Percentiles rank a stretch among this genome's conserved stretches.
Evolutionary conservation across 2,888 invertebrate species (phyloP).

Genomic region (Hirtodrosophila confusa): DNA sequence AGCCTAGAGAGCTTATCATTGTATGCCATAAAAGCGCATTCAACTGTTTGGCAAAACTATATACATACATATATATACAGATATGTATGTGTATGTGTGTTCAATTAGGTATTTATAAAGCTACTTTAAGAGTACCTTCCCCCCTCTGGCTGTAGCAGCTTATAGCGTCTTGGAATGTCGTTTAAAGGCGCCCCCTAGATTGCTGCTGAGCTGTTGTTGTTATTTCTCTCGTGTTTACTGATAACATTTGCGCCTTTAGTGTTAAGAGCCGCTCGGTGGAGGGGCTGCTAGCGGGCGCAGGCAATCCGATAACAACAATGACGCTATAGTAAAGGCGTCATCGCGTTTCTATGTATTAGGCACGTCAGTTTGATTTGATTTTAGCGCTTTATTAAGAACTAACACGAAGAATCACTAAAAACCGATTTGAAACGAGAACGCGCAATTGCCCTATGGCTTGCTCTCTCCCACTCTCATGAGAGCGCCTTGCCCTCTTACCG

Average conservation of each 20-base stretch:
- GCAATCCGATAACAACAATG: conserved; percentile 59
- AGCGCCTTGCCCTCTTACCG: conserved; percentile 56
- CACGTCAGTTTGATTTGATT: conserved; percentile 62
- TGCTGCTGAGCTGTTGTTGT: conserved; percentile 28
- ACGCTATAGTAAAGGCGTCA: conserved; percentile 68
- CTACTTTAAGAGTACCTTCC: too few species aligned
- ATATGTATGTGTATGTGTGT: not conserved
- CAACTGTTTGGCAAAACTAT: conserved; percentile 52
- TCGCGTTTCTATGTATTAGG: conserved; percentile 49
- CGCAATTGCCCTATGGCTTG: not conserved
- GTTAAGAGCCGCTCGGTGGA: conserved; percentile 36
- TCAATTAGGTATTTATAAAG: conserved; percentile 2
- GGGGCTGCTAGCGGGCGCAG: conserved; percentile 11
- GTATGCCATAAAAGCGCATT: conserved; percentile 59
- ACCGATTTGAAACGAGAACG: conserved; percentile 7
- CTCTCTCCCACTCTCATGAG: conserved; percentile 8
- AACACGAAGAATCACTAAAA: conserved; percentile 37
- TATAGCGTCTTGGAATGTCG: conserved; percentile 54
- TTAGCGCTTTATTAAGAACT: conserved; percentile 66
- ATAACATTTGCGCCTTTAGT: conserved; percentile 73
- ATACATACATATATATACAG: not conserved
- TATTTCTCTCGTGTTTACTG: conserved; percentile 57
- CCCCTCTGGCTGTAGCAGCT: conserved; percentile 28
- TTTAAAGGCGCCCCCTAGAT: conserved; percentile 44
- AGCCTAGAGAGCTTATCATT: conserved; percentile 42